A percentile compares a stretch with the other conserved stretches of the same genome.
These are phyloP conservation scores for Proterorhinus semilunaris DNA, from an alignment of 2,113 vertebrate genomes.

Conservation along the genomic window DNA sequence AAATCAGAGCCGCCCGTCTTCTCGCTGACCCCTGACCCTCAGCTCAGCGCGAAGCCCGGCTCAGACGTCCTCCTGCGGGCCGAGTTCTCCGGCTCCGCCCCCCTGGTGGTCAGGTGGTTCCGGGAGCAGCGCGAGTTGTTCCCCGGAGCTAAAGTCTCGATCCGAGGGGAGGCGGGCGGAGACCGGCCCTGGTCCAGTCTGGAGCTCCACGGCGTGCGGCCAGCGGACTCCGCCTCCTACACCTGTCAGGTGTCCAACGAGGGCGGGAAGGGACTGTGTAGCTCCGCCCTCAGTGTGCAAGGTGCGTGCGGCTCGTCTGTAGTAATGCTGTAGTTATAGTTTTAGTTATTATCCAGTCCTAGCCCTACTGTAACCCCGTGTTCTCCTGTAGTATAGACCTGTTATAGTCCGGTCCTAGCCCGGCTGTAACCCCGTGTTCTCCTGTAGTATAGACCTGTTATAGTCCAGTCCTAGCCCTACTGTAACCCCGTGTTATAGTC, in stretches of 20 bases:
- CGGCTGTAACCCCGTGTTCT: too few relatives aligned
- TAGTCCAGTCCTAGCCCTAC: neutral
- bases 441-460: neutral
- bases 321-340: too few relatives aligned
- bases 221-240: constrained; percentile 85
- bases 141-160: constrained; percentile 74
- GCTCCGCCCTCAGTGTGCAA: constrained; percentile 90
- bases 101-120: constrained; percentile 88
- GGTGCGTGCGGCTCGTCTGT: constrained; percentile 65
- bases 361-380: neutral
- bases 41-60: constrained; percentile 79
- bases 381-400: neutral
- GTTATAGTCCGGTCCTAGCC: neutral
- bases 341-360: neutral
- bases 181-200: constrained; percentile 77
- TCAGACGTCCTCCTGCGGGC: constrained; percentile 83
- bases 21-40: constrained; percentile 79
- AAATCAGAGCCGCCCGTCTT: constrained; percentile 89
- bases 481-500: neutral
- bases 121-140: constrained; percentile 86
- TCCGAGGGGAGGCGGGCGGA: neutral
- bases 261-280: constrained; percentile 85
- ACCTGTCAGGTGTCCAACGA: constrained; percentile 90
- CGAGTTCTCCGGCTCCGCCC: constrained; percentile 85
- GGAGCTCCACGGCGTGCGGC: constrained; percentile 88